Evolutionary conservation across 2,888 invertebrate genomes (phyloP).

Genomic region (Tinea trinotella): DNA sequence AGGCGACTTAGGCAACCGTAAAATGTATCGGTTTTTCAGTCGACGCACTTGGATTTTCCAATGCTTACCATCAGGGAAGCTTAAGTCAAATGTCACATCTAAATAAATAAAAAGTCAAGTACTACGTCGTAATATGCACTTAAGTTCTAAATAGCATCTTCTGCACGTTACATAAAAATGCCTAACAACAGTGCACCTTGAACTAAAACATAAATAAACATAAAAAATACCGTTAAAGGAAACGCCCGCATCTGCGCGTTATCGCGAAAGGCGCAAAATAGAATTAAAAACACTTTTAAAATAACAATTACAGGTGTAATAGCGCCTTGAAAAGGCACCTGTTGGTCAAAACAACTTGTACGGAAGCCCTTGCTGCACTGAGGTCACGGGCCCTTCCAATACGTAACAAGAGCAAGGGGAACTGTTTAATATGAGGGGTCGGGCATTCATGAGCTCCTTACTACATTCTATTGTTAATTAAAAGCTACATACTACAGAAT

Average conservation of each 20-base stretch:
- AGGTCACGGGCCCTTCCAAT: conserved; percentile 39
- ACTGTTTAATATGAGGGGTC: background rate
- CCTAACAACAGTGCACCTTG: conserved; percentile 10
- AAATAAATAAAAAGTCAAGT: too few relatives aligned
- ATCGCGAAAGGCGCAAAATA: conserved; percentile 28
- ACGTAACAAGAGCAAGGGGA: conserved; percentile 19
- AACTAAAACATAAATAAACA: conserved; percentile 8
- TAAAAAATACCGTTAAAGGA: conserved; percentile 29
- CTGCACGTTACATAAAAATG: background rate
- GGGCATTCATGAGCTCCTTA: background rate
- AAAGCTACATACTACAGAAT: too few relatives aligned
- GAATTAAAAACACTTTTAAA: conserved; percentile 30
- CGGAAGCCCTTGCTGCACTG: conserved; percentile 23
- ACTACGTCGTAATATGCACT: background rate
- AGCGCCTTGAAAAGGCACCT: conserved; percentile 36
- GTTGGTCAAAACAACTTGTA: conserved; percentile 35
- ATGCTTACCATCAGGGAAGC: too few relatives aligned
- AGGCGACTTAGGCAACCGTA: too few relatives aligned
- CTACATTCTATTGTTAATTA: background rate
- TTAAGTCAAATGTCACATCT: too few relatives aligned
- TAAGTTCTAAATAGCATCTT: background rate
- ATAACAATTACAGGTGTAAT: conserved; percentile 50
- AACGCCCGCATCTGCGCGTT: conserved; percentile 28
- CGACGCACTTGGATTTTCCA: too few relatives aligned
- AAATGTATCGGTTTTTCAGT: too few relatives aligned